phyloP scores from a whole-genome alignment of 2,797 vertebrate species.

The Karalla daura region DNA sequence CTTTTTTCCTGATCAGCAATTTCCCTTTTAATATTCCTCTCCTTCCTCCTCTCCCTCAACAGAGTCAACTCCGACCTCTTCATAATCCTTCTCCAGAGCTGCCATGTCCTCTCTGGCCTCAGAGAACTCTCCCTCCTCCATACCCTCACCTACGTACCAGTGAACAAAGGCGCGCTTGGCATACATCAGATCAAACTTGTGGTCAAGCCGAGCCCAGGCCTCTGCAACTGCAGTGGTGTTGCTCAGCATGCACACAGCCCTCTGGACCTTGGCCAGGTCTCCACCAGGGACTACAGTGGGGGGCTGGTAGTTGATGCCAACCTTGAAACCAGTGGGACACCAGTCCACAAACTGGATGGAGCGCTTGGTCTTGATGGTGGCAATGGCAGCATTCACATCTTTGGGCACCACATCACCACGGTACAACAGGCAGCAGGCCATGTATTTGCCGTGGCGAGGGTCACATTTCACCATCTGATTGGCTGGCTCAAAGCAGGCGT shows the following conservation, averaged over 20 bases:
- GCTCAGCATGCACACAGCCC: conserved; percentile 86
- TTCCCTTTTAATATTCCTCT: background rate
- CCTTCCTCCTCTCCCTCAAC: background rate
- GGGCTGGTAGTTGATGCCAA: conserved; percentile 87
- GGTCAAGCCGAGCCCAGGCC: conserved; percentile 83
- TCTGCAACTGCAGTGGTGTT: conserved; percentile 84
- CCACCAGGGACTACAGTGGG: conserved; percentile 85
- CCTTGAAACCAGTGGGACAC: conserved; percentile 83
- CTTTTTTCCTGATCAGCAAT: background rate
- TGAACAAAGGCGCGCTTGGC: conserved; percentile 83
- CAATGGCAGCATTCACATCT: conserved; percentile 83
- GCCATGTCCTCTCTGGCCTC: conserved; percentile 30
- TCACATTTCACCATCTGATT: conserved; percentile 89
- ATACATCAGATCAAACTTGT: conserved; percentile 84
- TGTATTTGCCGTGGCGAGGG: conserved; percentile 86
- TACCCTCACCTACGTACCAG: conserved; percentile 85
- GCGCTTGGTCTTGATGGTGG: conserved; percentile 87
- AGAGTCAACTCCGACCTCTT: conserved; percentile 82
- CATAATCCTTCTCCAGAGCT: conserved; percentile 44
- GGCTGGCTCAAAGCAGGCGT: conserved; percentile 85
- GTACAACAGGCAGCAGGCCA: conserved; percentile 87
- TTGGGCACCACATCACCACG: conserved; percentile 87
- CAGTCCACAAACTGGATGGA: conserved; percentile 88
- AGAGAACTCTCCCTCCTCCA: conserved; percentile 87
- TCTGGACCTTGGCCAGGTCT: conserved; percentile 86